Evolutionary conservation across 2,113 vertebrate genomes (phyloP).

Genomic region (Nycticebus coucang): DNA sequence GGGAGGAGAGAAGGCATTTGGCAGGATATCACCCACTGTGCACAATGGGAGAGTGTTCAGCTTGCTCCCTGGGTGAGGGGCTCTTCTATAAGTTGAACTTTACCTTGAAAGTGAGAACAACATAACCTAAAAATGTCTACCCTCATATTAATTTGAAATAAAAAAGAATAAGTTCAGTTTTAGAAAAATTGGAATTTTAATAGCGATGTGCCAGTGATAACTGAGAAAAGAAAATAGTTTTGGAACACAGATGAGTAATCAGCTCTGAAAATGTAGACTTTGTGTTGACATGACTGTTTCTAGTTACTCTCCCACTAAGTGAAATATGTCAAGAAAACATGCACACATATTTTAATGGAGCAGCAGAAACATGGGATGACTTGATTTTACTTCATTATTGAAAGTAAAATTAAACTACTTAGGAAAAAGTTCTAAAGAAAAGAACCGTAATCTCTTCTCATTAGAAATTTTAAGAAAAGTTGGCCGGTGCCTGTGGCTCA

Average conservation of each 20-base stretch:
- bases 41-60: no score
- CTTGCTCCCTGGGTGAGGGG: no score
- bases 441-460: background rate
- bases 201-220: background rate
- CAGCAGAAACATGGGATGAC: background rate
- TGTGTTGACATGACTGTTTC: background rate
- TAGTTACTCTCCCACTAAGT: background rate
- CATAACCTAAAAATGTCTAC: no score
- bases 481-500: no score
- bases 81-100: no score
- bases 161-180: background rate
- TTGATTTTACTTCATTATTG: background rate
- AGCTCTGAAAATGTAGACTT: background rate
- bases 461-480: background rate
- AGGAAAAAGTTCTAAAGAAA: background rate
- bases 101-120: no score
- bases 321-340: background rate
- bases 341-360: background rate
- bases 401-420: background rate
- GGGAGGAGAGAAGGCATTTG: no score
- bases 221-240: background rate
- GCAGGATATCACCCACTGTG: no score
- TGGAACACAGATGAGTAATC: background rate
- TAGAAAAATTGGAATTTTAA: background rate
- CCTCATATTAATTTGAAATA: no score